A percentile compares a stretch with the other conserved stretches of the same genome.
These are phyloP conservation scores for Brachirus orientalis DNA, from an alignment of 2,113 vertebrate genomes.

Conservation along the genomic window DNA sequence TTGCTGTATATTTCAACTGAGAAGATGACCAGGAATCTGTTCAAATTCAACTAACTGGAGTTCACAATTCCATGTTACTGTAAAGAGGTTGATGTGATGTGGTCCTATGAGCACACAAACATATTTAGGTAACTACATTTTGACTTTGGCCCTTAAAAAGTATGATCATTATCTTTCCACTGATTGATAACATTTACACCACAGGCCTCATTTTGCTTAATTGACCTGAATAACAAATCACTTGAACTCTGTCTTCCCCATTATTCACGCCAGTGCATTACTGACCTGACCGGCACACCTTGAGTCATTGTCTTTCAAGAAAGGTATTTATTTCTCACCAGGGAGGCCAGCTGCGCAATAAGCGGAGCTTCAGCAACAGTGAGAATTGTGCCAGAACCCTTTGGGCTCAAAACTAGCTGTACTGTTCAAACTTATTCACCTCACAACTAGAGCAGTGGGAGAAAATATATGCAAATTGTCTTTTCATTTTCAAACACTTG, in stretches of 20 bases:
- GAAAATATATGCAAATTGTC: slow-evolving; percentile 4
- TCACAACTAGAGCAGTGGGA: slow-evolving; percentile 8
- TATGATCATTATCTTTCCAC: too few relatives aligned
- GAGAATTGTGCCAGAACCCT: slow-evolving; percentile 3
- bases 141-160: too few relatives aligned
- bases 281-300: not conserved
- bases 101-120: too few relatives aligned
- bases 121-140: too few relatives aligned
- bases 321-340: not conserved
- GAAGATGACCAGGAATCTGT: too few relatives aligned
- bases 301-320: not conserved
- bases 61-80: too few relatives aligned
- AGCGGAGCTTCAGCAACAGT: not conserved
- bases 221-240: not conserved
- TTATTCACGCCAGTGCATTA: not conserved
- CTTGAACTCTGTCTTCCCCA: not conserved
- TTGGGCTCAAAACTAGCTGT: not conserved
- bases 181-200: too few relatives aligned
- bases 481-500: slow-evolving; percentile 4
- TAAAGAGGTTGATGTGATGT: too few relatives aligned
- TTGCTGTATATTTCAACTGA: too few relatives aligned
- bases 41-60: too few relatives aligned
- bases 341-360: not conserved
- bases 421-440: slow-evolving; percentile 2
- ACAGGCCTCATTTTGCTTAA: too few relatives aligned